Percentiles rank a stretch among this genome's conserved stretches.
Conservation (phyloP, 2,113 vertebrate genomes). For the Acanthochromis polyacanthus region DNA sequence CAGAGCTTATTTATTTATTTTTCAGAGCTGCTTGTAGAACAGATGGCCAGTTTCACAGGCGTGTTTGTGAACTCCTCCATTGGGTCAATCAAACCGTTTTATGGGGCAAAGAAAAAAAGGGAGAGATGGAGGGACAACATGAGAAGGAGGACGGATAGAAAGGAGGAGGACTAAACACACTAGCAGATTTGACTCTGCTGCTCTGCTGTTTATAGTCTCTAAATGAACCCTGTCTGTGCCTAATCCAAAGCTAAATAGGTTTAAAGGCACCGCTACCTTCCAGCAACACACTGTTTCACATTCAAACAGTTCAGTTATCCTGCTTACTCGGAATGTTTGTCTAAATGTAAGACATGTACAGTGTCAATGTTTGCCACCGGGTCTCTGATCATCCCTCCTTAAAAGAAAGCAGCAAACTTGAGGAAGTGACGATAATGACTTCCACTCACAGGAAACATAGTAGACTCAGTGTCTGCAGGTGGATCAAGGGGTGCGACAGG, state of each 20-base stretch:
- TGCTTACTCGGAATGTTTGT: neutral
- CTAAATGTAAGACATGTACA: neutral
- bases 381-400: neutral
- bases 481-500: neutral
- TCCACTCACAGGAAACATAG: no score
- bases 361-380: neutral
- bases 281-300: neutral
- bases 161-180: constrained; percentile 27
- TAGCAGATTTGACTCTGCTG: neutral
- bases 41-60: constrained; percentile 73
- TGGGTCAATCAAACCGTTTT: constrained; percentile 71
- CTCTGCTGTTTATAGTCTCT: neutral
- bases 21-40: constrained; percentile 50
- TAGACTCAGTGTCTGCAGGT: neutral
- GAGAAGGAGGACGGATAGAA: constrained; percentile 15
- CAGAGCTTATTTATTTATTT: constrained; percentile 39
- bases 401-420: neutral
- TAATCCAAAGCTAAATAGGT: neutral
- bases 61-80: constrained; percentile 67
- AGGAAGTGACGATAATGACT: neutral
- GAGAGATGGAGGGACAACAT: neutral
- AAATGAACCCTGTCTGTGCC: neutral
- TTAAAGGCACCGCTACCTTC: neutral
- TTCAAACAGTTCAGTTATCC: neutral
- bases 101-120: constrained; percentile 28